Conservation (phyloP, 2,888 invertebrate genomes). For the Dusona sp. region DNA sequence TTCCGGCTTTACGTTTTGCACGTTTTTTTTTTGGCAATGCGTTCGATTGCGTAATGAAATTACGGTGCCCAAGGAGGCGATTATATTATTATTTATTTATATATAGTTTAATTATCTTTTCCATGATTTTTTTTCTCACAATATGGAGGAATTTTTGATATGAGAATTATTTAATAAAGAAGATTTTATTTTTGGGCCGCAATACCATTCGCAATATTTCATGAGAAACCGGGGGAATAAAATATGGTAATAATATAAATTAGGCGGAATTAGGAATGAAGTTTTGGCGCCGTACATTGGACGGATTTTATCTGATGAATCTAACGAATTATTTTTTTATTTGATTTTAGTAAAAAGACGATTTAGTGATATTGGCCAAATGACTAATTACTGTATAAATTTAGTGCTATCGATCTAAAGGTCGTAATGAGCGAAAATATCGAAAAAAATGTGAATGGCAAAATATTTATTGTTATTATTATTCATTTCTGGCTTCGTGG, state of each 20-base stretch:
- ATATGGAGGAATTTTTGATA: background rate
- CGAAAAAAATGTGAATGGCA: background rate
- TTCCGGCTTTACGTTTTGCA: background rate
- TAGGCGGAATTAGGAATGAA: slow-evolving; percentile 15
- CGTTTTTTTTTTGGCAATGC: background rate
- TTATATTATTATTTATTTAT: background rate
- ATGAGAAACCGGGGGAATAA: slow-evolving; percentile 8
- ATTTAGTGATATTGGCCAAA: background rate
- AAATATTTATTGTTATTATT: background rate
- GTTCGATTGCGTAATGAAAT: background rate
- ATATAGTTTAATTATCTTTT: background rate
- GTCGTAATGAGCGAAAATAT: slow-evolving; percentile 2
- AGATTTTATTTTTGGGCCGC: slow-evolving; percentile 19
- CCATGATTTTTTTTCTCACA: background rate
- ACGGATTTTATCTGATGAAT: slow-evolving; percentile 11
- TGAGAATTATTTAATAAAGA: slow-evolving; percentile 15
- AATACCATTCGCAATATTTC: slow-evolving; percentile 16
- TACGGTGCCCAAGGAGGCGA: background rate
- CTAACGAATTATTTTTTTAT: background rate
- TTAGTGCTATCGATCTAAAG: background rate
- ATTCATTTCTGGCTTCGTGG: slow-evolving; percentile 13
- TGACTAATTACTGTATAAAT: background rate
- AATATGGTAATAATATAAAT: slow-evolving; percentile 45
- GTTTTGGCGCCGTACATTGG: slow-evolving; percentile 2
- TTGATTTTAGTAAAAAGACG: background rate